These are phyloP conservation scores for Habrosyne pyritoides DNA, from an alignment of 2,888 invertebrate species.

Conservation along the genomic window DNA sequence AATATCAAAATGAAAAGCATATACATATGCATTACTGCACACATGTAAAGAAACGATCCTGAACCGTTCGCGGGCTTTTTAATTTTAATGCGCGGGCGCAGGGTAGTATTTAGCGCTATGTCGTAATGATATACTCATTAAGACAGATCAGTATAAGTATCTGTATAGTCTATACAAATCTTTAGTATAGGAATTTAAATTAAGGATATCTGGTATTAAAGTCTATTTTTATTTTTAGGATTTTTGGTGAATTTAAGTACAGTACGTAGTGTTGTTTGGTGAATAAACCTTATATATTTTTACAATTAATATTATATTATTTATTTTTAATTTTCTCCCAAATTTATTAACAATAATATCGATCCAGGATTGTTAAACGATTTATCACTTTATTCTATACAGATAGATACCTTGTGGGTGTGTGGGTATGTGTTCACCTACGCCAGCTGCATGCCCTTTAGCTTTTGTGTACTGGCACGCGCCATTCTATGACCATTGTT, in stretches of 20 bases:
- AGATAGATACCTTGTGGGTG: constrained; percentile 16
- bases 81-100: not conserved
- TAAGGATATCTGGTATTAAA: too few relatives aligned
- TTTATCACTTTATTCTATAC: not conserved
- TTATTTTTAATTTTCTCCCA: too few relatives aligned
- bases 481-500: constrained; percentile 58
- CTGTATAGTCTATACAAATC: too few relatives aligned
- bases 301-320: too few relatives aligned
- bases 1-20: constrained; percentile 10
- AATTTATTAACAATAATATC: not conserved
- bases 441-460: constrained; percentile 71
- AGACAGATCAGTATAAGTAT: not conserved
- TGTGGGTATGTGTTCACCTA: constrained; percentile 56
- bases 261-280: too few relatives aligned
- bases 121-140: too few relatives aligned
- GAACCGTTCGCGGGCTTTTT: constrained; percentile 5
- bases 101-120: not conserved
- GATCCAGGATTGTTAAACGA: not conserved
- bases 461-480: constrained; percentile 73
- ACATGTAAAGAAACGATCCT: constrained; percentile 10
- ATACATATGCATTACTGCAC: constrained; percentile 20
- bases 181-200: too few relatives aligned
- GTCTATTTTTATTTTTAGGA: too few relatives aligned
- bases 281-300: too few relatives aligned
- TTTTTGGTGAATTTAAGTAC: too few relatives aligned